Percentiles rank a stretch among this genome's conserved stretches.
phyloP scores from a whole-genome alignment of 53 echinoderm and acorn worm genomes.

The Echinarachnius parma region DNA sequence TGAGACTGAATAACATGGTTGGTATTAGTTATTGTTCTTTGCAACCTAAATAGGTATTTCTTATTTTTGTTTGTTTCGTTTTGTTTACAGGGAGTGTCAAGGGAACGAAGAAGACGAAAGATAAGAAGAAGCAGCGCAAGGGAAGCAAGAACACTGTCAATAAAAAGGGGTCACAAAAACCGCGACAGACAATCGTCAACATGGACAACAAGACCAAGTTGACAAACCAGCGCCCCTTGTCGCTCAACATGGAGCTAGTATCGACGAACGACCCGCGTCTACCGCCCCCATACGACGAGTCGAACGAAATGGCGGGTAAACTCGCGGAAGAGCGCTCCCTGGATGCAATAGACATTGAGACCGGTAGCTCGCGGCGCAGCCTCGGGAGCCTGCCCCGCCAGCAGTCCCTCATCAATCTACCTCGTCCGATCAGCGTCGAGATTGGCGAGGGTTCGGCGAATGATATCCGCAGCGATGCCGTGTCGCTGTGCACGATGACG shows the following conservation, averaged over 20 bases:
- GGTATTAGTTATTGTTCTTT: too few species aligned
- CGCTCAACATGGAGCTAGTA: slow-evolving; percentile 82
- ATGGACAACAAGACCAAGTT: slow-evolving; percentile 51
- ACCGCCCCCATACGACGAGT: slow-evolving; percentile 85
- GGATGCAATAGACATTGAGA: slow-evolving; percentile 17
- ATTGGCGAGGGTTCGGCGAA: slow-evolving; percentile 20
- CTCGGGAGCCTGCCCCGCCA: slow-evolving; percentile 44
- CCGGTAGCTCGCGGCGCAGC: slow-evolving; percentile 36
- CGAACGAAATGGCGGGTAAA: slow-evolving; percentile 75
- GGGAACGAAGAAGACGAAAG: too few species aligned
- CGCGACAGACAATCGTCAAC: slow-evolving; percentile 46
- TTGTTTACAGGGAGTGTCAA: too few species aligned
- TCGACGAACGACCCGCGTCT: slow-evolving; percentile 49
- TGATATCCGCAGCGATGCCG: slow-evolving; percentile 23
- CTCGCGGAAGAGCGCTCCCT: slow-evolving; percentile 52
- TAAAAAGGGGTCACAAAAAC: slow-evolving; percentile 12
- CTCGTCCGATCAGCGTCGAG: slow-evolving; percentile 47
- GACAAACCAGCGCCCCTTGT: slow-evolving; percentile 62
- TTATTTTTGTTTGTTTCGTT: not conserved
- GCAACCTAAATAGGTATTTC: too few species aligned
- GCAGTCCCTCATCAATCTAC: slow-evolving; percentile 44
- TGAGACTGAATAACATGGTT: too few species aligned
- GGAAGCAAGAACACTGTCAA: slow-evolving; percentile 5
- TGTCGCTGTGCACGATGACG: slow-evolving; percentile 7
- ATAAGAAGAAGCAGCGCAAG: slow-evolving; percentile 42